These are phyloP conservation scores for Rana temporaria DNA, from an alignment of 2,113 vertebrate genomes.

Conservation along the genomic window DNA sequence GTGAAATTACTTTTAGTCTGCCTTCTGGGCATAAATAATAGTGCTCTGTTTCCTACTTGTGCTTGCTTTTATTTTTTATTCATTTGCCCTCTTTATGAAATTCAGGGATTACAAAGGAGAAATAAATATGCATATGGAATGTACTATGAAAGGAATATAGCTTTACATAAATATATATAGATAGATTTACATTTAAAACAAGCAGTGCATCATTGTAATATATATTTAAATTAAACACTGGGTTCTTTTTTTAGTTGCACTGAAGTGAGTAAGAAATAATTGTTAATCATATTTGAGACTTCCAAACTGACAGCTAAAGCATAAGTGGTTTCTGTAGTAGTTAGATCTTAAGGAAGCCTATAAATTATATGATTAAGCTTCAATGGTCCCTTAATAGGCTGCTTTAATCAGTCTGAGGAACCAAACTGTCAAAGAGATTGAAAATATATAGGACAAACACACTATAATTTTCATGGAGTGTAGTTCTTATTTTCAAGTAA, in stretches of 20 bases:
- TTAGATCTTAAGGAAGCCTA: conserved; percentile 48
- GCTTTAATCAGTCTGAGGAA: conserved; percentile 46
- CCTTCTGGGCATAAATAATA: conserved; percentile 30
- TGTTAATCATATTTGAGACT: conserved; percentile 46
- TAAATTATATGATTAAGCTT: conserved; percentile 56
- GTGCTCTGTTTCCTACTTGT: conserved; percentile 13
- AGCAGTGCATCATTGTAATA: conserved; percentile 28
- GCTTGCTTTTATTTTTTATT: conserved; percentile 12
- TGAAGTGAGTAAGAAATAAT: conserved; percentile 43
- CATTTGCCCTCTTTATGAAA: conserved; percentile 26
- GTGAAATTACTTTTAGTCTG: conserved; percentile 45
- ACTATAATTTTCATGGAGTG: conserved; percentile 53
- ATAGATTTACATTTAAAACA: conserved; percentile 48
- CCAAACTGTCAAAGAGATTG: conserved; percentile 50
- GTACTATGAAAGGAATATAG: conserved; percentile 16
- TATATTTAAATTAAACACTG: conserved; percentile 40
- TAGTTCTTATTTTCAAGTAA: conserved; percentile 55
- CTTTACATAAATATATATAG: conserved; percentile 44
- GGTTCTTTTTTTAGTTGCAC: conserved; percentile 8
- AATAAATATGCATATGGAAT: conserved; percentile 42
- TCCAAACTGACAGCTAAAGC: conserved; percentile 45
- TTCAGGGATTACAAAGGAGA: conserved; percentile 28
- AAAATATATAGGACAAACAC: conserved; percentile 56
- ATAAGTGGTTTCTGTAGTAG: conserved; percentile 54
- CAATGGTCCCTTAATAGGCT: conserved; percentile 55